phyloP scores from a whole-genome alignment of 2,888 invertebrate species.

The Aphodius sticticus region DNA sequence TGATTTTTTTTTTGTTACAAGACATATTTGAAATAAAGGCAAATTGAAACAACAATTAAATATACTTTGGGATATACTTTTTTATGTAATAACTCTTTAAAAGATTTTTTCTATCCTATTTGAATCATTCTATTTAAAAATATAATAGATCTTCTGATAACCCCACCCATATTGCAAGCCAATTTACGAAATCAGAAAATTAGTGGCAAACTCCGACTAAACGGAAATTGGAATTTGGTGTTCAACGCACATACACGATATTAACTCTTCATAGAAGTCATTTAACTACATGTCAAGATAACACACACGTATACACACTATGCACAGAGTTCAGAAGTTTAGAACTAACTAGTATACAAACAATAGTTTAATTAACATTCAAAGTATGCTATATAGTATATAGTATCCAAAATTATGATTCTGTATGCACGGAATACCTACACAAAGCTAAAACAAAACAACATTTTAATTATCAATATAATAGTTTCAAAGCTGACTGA shows the following conservation, averaged over 20 bases:
- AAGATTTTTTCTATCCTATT: too few relatives aligned
- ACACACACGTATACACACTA: neutral
- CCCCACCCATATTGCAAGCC: neutral
- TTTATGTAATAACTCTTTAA: too few relatives aligned
- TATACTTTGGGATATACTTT: too few relatives aligned
- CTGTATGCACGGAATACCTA: neutral
- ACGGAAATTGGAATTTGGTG: neutral
- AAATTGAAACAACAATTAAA: too few relatives aligned
- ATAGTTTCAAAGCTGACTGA: too few relatives aligned
- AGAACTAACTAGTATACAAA: neutral
- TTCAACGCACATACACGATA: neutral
- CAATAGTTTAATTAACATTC: neutral
- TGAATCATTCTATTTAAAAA: too few relatives aligned
- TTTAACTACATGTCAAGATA: neutral
- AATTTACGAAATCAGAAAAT: neutral
- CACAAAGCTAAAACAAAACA: neutral
- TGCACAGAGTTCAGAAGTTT: neutral
- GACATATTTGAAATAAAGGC: too few relatives aligned
- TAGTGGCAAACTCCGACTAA: neutral
- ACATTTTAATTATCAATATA: neutral
- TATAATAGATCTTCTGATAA: too few relatives aligned
- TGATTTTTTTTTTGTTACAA: too few relatives aligned
- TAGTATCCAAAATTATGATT: neutral
- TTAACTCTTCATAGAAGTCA: neutral
- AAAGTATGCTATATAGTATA: neutral